Conservation (phyloP, 2,888 invertebrate genomes). For the Julus scanicus region DNA sequence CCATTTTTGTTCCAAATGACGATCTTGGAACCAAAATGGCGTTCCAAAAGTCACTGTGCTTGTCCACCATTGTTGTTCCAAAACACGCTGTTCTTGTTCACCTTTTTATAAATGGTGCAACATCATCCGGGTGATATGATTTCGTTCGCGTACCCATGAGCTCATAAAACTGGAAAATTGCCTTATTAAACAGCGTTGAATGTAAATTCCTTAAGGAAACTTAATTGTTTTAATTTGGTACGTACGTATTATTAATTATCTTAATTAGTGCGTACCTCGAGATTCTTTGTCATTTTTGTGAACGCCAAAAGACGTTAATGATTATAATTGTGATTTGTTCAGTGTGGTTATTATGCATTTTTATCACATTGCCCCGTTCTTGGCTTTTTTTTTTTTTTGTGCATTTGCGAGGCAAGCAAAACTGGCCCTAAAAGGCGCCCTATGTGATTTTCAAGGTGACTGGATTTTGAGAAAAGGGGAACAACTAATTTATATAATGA, state of each 20-base stretch:
- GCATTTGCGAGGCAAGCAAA: conserved; percentile 10
- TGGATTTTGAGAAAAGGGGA: not conserved
- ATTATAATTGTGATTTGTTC: not conserved
- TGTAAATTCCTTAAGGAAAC: not conserved
- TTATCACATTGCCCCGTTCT: conserved; percentile 12
- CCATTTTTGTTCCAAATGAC: not conserved
- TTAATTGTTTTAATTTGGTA: not conserved
- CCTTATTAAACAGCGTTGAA: not conserved
- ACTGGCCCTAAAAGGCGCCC: not conserved
- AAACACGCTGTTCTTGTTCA: too few relatives aligned
- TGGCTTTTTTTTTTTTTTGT: not conserved
- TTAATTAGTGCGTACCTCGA: too few relatives aligned
- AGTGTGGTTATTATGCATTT: conserved; percentile 2
- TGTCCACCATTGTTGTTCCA: not conserved
- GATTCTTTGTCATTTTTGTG: not conserved
- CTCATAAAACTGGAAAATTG: conserved; percentile 5
- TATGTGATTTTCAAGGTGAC: not conserved
- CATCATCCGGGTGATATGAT: not conserved
- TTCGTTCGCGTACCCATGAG: not conserved
- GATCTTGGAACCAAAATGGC: too few relatives aligned
- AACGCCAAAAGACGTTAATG: not conserved
- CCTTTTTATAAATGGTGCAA: not conserved
- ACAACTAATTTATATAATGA: conserved; percentile 13
- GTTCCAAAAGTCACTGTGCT: not conserved
- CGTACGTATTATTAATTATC: not conserved